Conservation (phyloP, 2,113 vertebrate genomes). For the Hypanus sabinus region DNA sequence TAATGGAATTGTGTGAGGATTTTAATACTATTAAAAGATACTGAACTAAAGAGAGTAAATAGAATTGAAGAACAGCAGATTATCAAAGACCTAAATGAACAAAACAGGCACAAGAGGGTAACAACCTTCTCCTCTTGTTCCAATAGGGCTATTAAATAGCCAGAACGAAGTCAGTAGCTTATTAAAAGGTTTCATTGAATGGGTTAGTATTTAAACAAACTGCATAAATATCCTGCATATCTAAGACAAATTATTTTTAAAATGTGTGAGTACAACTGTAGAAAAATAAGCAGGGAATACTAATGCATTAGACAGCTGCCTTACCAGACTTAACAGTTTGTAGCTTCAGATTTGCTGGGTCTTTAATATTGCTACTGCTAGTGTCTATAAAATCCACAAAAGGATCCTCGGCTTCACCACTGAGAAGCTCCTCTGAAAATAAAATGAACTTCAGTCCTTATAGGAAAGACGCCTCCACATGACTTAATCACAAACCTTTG, state of each 20-base stretch:
- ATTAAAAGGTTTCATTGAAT: background rate
- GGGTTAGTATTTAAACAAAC: background rate
- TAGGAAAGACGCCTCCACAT: background rate
- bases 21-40: background rate
- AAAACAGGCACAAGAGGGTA: background rate
- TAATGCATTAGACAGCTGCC: background rate
- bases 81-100: background rate
- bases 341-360: background rate
- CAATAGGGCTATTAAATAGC: background rate
- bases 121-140: background rate
- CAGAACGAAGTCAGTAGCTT: background rate
- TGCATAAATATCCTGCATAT: too few relatives aligned
- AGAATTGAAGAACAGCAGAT: background rate
- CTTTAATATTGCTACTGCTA: background rate
- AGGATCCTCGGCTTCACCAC: constrained; percentile 13
- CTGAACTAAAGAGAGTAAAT: background rate
- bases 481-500: background rate
- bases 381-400: constrained; percentile 21
- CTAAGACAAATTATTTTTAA: too few relatives aligned
- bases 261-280: too few relatives aligned
- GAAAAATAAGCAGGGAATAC: background rate
- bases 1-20: background rate
- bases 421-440: constrained; percentile 37
- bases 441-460: background rate
- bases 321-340: background rate